Base-by-base conservation (phyloP, 1,140 invertebrate genomes). In the Caerostris extrusa region DNA sequence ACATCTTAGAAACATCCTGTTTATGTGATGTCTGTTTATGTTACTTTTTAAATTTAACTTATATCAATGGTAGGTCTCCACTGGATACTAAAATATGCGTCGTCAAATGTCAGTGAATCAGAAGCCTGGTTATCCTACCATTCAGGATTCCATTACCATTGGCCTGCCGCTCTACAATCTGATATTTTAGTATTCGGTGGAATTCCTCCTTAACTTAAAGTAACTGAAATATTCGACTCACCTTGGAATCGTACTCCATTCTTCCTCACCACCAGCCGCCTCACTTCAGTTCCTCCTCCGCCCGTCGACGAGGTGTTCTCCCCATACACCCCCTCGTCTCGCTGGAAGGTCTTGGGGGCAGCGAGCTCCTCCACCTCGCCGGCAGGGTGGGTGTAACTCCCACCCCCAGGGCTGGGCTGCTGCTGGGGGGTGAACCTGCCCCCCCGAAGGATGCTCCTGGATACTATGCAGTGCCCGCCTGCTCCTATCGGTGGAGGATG, bases 191-290 rank as follows among this genome's bases (percentile, higher is more conserved):
- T 34, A 34, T 2, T 34, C 34, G 34, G 34, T 34, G 34, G 34
- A 34, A 34, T 1, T 2, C 34, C 34, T 34, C 34, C 34, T 34
- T 34, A 34, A 34, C 34, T 34, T 34, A 34, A 34, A 34, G 34
- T 34, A 34, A 34, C 34, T 34, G 34, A 34, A 34, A 34, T 34
- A 34, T 34, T 34, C 34, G 8, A 50, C 82, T 55, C 77, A 94
- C 94, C 94, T 94, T 94, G 94, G 58, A 94, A 94, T 10, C 94
- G 81, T 77, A 94, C 94, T 64, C 94, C 94, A 67, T 94, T 94
- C 82, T 83, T 94, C 34, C 94, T 55, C 5, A 94, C 94, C 81
- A 94, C 94, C 83, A 94, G 34, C 88, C 94, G 71, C 83, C 94
- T 88, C 50, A 94, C 82, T 50, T 91, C 93, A 50, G 89, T 87